Evolutionary conservation across 2,888 invertebrate genomes (phyloP), one percentile per base, ranked within the genome.

Genomic region (Lottia scabra): DNA sequence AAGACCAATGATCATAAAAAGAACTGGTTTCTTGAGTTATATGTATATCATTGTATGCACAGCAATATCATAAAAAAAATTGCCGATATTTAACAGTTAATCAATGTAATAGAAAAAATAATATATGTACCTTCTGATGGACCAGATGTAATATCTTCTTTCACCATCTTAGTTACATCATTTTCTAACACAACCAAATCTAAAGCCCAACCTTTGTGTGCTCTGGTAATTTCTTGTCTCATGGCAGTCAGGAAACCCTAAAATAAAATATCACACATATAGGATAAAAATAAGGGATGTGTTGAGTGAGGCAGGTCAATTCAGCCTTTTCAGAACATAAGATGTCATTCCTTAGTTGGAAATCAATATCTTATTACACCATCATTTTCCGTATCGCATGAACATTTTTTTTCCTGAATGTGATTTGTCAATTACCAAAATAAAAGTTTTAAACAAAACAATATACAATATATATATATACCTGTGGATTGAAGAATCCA

Each of bases 401-500:
- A 30, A 2, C 5, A 30, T 30, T 30, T 30, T 30, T 30, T 30
- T 30, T 30, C n/a, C 30, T 30, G 5, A 30, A 30, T 30, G 2
- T 30, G 30, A 10, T 38, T 38, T 38, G 62, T 8, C 13, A 8
- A 4, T 19, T 1, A 12, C 26, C 19, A 26, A 62, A 13, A 1
- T 1, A 26, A 5, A 62, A 8, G 0, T 62, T 65, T 65, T 5
- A 27, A n/a, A 4, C 27, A 27, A 23, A 26, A 8, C 13, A 26
- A 26, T 16, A 4, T 12, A n/a, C 19, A n/a, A 19, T 26, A 65
- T 10, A 10, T 27, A 64, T n/a, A 38, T n/a, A 83, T 87, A 96
- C 97, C 92, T 97, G 98, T 0, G 98, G 97, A 91, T 98, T 98
- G 90, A 98, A 98, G 90, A 98, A 98, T 63, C 98, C 98, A 0